A percentile compares a stretch with the other conserved stretches of the same genome.
phyloP scores from a whole-genome alignment of 37 sponge, comb jelly and placozoan species.

The Mnemiopsis leidyi region DNA sequence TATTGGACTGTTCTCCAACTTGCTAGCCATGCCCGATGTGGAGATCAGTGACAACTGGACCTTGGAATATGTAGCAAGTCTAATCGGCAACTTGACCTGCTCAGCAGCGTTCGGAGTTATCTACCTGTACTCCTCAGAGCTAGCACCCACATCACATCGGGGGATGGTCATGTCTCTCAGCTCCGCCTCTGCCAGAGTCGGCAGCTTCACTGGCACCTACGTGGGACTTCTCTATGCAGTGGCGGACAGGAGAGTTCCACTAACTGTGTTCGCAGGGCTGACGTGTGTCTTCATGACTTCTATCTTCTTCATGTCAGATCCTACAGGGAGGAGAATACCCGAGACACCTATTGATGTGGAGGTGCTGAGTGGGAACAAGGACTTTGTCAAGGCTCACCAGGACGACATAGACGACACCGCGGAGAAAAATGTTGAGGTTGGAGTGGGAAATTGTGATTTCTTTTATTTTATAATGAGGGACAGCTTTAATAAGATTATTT shows the following conservation, averaged over 20 bases:
- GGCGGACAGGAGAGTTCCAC: background rate
- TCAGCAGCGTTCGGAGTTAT: background rate
- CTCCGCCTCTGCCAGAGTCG: background rate
- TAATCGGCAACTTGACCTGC: background rate
- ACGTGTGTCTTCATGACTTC: background rate
- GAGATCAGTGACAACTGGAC: background rate
- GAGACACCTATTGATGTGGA: slow-evolving; percentile 21
- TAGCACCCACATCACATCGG: slow-evolving; percentile 44
- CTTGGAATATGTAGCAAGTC: background rate
- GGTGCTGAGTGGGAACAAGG: background rate
- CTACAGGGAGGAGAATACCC: background rate
- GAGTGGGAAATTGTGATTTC: no score
- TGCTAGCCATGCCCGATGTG: slow-evolving; percentile 15
- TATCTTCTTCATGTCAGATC: background rate
- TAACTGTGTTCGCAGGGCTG: background rate
- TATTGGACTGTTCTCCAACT: background rate
- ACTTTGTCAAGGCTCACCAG: background rate
- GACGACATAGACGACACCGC: background rate
- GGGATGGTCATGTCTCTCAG: slow-evolving; percentile 38
- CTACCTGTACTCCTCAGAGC: background rate
- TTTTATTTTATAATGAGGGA: no score
- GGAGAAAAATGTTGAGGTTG: no score
- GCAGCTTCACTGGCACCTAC: slow-evolving; percentile 44
- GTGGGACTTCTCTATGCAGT: slow-evolving; percentile 15
- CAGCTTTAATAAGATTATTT: no score